Conservation (phyloP, 2,113 vertebrate species). For the Pollachius pollachius region DNA sequence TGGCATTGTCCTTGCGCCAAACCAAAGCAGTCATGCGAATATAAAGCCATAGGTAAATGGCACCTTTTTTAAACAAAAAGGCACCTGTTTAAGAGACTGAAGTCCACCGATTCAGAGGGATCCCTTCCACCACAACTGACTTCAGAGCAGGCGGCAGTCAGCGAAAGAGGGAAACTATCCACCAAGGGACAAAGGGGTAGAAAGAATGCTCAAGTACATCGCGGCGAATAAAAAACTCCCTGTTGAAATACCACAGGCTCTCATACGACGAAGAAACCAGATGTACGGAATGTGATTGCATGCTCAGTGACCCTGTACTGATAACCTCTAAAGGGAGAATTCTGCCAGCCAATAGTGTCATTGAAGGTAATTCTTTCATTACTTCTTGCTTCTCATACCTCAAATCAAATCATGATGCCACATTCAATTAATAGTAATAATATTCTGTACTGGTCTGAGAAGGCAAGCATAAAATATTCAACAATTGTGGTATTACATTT, state of each 20-base stretch:
- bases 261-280: neutral
- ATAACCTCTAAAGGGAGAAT: neutral
- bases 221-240: no score
- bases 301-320: no score
- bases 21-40: neutral
- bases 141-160: neutral
- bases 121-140: neutral
- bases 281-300: no score
- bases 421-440: no score
- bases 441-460: no score
- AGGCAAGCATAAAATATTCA: no score
- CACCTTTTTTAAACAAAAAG: neutral
- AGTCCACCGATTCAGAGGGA: no score
- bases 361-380: neutral
- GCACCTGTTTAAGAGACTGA: neutral
- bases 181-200: neutral
- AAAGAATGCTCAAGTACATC: neutral
- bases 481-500: neutral
- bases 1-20: slow-evolving; percentile 17
- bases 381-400: no score
- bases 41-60: slow-evolving; percentile 11
- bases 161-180: no score
- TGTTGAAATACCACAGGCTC: no score
- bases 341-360: neutral
- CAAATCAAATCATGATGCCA: no score